phyloP scores from a whole-genome alignment of 2,888 invertebrate species.

The Acanthopleura granulata region DNA sequence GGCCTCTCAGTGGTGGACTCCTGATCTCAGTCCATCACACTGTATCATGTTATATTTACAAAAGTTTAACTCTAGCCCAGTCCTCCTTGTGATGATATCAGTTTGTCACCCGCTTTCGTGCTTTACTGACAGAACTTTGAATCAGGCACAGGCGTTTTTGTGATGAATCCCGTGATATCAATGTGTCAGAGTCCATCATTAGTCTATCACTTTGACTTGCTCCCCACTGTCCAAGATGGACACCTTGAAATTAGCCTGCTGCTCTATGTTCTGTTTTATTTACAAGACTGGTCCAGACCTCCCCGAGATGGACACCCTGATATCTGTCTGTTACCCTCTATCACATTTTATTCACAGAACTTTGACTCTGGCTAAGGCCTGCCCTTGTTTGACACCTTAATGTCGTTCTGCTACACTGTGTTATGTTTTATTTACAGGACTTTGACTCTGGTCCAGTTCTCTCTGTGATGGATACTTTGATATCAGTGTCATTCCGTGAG shows the following conservation, averaged over 20 bases:
- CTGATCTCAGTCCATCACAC: too few species aligned
- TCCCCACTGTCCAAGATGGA: constrained; percentile 65
- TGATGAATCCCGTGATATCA: too few species aligned
- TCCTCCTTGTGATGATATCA: neutral
- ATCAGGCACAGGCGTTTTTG: constrained; percentile 41
- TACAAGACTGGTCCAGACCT: constrained; percentile 56
- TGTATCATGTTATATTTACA: neutral
- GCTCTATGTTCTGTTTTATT: constrained; percentile 12
- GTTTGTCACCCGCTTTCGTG: too few species aligned
- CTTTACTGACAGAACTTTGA: constrained; percentile 53
- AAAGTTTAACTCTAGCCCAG: neutral
- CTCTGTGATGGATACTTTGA: constrained; percentile 64
- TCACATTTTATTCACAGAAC: constrained; percentile 40
- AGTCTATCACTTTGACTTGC: too few species aligned
- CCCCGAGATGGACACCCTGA: constrained; percentile 64
- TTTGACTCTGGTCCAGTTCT: constrained; percentile 55
- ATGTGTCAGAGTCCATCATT: too few species aligned
- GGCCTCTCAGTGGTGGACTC: too few species aligned
- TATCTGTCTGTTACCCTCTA: constrained; percentile 43
- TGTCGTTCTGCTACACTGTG: constrained; percentile 42
- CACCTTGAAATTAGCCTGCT: constrained; percentile 57
- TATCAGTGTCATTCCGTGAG: constrained; percentile 63
- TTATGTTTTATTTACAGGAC: constrained; percentile 40
- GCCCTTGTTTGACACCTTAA: constrained; percentile 64
- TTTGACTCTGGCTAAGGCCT: constrained; percentile 53